Base-by-base conservation (phyloP, 64 coral and sea anemone species). In the Acropora yongei region DNA sequence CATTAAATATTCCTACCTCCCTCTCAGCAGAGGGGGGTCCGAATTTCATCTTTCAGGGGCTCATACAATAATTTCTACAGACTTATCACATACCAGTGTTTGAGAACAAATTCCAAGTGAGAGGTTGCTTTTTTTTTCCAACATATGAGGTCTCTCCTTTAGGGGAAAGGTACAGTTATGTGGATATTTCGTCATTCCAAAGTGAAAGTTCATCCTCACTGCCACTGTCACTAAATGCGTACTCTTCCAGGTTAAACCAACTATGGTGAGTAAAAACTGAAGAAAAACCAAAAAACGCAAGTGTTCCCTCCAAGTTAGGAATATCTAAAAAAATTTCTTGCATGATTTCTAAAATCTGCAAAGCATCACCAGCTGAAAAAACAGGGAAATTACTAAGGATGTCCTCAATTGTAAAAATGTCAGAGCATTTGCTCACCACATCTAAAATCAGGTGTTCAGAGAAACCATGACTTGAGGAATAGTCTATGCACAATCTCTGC, bases 391-490 rank as follows among this genome's bases (percentile, higher is more conserved):
- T 44, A 47, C 42, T 77, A 43, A 77, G 75, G 4, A 77, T 3
- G 44, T 77, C 75, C 43, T 77, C 75, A 46, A 77, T 77, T 17
- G 75, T 77, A 13, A 77, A 77, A 47, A 77, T 77, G 43, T 44
- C 14, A 16, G 41, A 13, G 44, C 75, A 77, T 45, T 66, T 69
- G 40, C 13, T 86, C 17, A 66, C 63, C 12, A 72, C 61, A 69
- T 72, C 83, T 4, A 1, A 4, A 48, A 48, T 72, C 20, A 91
- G 78, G 73, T 91, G 77, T 51, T 41, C n/a, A n/a, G n/a, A n/a
- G 78, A 91, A 91, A n/a, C 89, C 77, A 81, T 91, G 77, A 49
- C 79, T 74, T 55, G 78, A 47, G 42, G 16, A 73, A 47, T 71
- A 47, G 47, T 75, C 78, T 12, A 91, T 67, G 43, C 13, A 40